These are phyloP conservation scores for Sphecodes monilicornis DNA, from an alignment of 2,888 invertebrate genomes.

Conservation along the genomic window DNA sequence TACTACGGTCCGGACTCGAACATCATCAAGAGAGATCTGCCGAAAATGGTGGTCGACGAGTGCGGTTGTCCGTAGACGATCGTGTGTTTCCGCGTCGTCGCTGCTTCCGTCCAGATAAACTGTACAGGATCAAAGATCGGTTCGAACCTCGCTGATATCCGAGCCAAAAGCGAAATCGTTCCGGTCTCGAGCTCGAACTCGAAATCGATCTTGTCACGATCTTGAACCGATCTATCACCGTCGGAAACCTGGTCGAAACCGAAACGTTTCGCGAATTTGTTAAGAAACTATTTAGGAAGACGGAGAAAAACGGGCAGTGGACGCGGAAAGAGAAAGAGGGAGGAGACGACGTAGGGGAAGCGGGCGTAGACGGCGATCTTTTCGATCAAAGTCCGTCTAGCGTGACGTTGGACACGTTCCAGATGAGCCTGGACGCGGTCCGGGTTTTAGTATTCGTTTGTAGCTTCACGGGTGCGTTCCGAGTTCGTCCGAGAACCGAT, in stretches of 20 bases:
- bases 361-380: background rate
- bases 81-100: background rate
- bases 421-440: conserved; percentile 27
- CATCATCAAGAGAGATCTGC: conserved; percentile 96
- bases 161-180: background rate
- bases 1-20: conserved; percentile 96
- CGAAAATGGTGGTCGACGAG: conserved; percentile 98
- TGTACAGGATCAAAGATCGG: background rate
- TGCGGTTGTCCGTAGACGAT: conserved; percentile 93
- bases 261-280: background rate
- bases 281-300: background rate
- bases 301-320: background rate
- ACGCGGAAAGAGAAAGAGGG: background rate
- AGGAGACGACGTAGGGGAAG: background rate
- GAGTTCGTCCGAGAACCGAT: background rate
- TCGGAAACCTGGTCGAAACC: background rate
- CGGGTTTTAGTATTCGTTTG: conserved; percentile 31
- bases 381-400: conserved; percentile 11
- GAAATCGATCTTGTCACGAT: background rate
- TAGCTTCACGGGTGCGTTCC: conserved; percentile 30
- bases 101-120: background rate
- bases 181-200: background rate
- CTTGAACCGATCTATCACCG: background rate
- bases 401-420: conserved; percentile 16
- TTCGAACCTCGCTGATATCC: background rate